These are phyloP conservation scores for Odontamblyopus rebecca DNA, from an alignment of 2,797 vertebrate species.

Conservation along the genomic window DNA sequence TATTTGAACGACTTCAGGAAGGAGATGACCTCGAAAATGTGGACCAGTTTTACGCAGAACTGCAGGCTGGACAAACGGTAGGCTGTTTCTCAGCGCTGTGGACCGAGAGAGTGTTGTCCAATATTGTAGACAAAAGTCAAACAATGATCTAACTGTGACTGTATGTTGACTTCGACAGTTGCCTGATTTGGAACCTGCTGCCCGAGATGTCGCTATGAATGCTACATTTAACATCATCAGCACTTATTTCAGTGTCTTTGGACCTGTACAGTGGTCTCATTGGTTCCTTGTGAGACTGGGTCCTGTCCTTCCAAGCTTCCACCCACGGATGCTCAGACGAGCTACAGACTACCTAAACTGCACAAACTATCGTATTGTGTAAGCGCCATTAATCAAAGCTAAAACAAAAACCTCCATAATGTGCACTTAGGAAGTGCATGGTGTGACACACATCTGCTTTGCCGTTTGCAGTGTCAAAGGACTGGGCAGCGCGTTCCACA, in stretches of 20 bases:
- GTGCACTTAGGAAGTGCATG: neutral
- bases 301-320: neutral
- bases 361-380: constrained; percentile 57
- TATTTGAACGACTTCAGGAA: constrained; percentile 46
- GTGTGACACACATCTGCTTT: neutral
- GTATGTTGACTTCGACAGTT: constrained; percentile 19
- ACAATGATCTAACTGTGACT: too few species aligned
- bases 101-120: too few species aligned
- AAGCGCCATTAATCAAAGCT: constrained; percentile 18
- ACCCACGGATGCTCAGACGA: too few species aligned
- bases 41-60: constrained; percentile 37
- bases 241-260: neutral
- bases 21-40: constrained; percentile 46
- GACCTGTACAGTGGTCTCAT: neutral
- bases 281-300: constrained; percentile 48
- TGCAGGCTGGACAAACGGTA: constrained; percentile 5
- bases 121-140: too few species aligned
- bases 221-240: constrained; percentile 47
- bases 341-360: constrained; percentile 23
- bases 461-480: constrained; percentile 42
- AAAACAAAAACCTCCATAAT: neutral
- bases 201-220: constrained; percentile 50
- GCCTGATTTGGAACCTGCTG: constrained; percentile 5
- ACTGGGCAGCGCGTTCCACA: constrained; percentile 18
- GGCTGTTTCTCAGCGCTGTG: too few species aligned